Evolutionary conservation across 2,888 invertebrate species (phyloP).

Genomic region (Liopterus haemorrhoidalis): DNA sequence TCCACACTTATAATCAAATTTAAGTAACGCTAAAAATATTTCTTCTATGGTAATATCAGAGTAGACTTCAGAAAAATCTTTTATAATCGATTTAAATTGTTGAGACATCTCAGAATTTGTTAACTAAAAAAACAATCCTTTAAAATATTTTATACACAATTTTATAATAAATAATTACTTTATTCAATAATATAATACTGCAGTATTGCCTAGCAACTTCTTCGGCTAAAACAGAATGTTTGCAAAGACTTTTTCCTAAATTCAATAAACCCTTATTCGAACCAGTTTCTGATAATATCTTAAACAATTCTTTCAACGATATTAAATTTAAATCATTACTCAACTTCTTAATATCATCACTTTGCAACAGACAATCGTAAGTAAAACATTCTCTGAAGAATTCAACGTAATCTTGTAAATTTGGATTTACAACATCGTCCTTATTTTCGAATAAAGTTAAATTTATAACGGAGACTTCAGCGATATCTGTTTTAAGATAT

Average conservation of each 20-base stretch:
- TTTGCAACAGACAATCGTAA: slow-evolving; percentile 15
- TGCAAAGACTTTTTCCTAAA: slow-evolving; percentile 21
- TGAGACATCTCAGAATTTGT: slow-evolving; percentile 9
- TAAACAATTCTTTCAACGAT: slow-evolving; percentile 19
- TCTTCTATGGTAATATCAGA: slow-evolving; percentile 16
- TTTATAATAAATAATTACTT: slow-evolving; percentile 4
- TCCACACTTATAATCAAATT: not conserved
- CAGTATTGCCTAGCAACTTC: too few species aligned
- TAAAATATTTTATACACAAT: slow-evolving; percentile 9
- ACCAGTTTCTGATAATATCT: slow-evolving; percentile 12
- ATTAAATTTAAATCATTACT: slow-evolving; percentile 8
- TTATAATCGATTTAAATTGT: slow-evolving; percentile 11
- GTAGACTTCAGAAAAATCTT: slow-evolving; percentile 12
- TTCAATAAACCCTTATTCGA: slow-evolving; percentile 19
- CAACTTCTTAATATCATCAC: slow-evolving; percentile 21
- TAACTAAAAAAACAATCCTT: slow-evolving; percentile 19
- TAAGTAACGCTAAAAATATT: slow-evolving; percentile 11
- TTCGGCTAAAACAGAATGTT: too few species aligned
- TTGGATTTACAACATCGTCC: slow-evolving; percentile 6
- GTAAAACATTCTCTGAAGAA: slow-evolving; percentile 20
- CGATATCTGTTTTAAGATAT: slow-evolving; percentile 6
- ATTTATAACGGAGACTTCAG: slow-evolving; percentile 8
- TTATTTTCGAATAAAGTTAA: not conserved
- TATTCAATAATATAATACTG: too few species aligned
- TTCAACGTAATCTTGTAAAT: slow-evolving; percentile 19